Evolutionary conservation across 2,113 vertebrate species (phyloP).

Genomic region (Columba janthina): DNA sequence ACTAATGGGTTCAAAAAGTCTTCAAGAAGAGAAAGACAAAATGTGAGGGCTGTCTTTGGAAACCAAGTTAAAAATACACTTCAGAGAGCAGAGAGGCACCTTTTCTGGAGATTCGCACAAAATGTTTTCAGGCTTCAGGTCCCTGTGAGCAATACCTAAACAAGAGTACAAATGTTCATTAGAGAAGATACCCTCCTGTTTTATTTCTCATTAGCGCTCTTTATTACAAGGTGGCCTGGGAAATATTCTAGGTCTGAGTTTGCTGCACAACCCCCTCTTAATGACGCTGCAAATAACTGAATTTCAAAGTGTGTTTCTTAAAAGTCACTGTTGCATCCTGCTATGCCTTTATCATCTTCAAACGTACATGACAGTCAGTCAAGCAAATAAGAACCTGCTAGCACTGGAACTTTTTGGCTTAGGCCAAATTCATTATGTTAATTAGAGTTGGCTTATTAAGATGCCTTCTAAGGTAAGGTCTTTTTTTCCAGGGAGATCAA

Average conservation of each 20-base stretch:
- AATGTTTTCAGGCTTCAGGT: constrained; percentile 97
- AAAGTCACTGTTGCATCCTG: not conserved
- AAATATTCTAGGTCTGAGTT: not conserved
- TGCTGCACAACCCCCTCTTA: not conserved
- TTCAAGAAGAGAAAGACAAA: not conserved
- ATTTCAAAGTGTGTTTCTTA: not conserved
- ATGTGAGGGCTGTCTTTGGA: not conserved
- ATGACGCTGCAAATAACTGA: not conserved
- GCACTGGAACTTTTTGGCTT: not conserved
- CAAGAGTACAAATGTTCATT: constrained; percentile 1
- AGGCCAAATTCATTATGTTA: not conserved
- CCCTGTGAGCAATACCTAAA: constrained; percentile 93
- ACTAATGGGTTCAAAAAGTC: not conserved
- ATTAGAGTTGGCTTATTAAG: not conserved
- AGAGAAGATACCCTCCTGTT: not conserved
- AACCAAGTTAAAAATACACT: not conserved
- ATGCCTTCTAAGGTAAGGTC: not conserved
- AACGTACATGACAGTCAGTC: not conserved
- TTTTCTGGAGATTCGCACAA: constrained; percentile 91
- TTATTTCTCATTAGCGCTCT: not conserved
- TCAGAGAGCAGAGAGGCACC: constrained; percentile 67
- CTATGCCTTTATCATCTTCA: not conserved
- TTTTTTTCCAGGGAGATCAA: not conserved
- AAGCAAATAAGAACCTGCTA: not conserved
- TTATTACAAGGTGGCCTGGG: not conserved